A percentile compares a stretch with the other conserved stretches of the same genome.
Evolutionary conservation across 92 coral and sea anemone genomes (phyloP).

Genomic region (Porites cylindrica): DNA sequence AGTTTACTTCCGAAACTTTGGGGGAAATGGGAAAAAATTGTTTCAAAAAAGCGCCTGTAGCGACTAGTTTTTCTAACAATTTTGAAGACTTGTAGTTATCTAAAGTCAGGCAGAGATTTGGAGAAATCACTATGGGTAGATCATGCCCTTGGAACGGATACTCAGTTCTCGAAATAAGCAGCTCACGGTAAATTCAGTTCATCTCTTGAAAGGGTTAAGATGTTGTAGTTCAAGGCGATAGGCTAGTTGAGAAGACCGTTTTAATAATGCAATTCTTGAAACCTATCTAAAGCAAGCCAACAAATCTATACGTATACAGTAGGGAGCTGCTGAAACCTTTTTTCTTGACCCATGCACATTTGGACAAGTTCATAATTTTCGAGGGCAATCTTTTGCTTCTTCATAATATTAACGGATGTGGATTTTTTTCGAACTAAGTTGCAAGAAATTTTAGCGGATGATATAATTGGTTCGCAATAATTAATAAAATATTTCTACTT

Average conservation of each 20-base stretch:
- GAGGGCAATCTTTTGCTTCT: too few relatives aligned
- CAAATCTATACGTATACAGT: background rate
- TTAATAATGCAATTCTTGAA: background rate
- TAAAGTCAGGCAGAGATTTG: background rate
- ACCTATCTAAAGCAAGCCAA: background rate
- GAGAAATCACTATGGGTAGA: background rate
- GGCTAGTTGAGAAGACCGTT: too few relatives aligned
- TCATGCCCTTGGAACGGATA: background rate
- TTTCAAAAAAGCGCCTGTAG: background rate
- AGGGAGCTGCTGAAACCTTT: too few relatives aligned
- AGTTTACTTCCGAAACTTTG: background rate
- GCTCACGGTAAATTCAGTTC: too few relatives aligned
- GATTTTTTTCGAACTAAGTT: too few relatives aligned
- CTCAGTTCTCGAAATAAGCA: too few relatives aligned
- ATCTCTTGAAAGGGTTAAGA: too few relatives aligned
- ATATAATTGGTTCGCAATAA: background rate
- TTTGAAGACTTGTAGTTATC: background rate
- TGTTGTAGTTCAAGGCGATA: too few relatives aligned
- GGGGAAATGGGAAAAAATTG: background rate
- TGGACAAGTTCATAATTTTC: too few relatives aligned
- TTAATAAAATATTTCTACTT: background rate
- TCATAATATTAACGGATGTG: too few relatives aligned
- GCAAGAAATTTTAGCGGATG: background rate
- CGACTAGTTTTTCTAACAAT: background rate
- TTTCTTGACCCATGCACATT: too few relatives aligned